These are phyloP conservation scores for Paramormyrops hopkinsi DNA, from an alignment of 2,797 vertebrate genomes.

Conservation along the genomic window DNA sequence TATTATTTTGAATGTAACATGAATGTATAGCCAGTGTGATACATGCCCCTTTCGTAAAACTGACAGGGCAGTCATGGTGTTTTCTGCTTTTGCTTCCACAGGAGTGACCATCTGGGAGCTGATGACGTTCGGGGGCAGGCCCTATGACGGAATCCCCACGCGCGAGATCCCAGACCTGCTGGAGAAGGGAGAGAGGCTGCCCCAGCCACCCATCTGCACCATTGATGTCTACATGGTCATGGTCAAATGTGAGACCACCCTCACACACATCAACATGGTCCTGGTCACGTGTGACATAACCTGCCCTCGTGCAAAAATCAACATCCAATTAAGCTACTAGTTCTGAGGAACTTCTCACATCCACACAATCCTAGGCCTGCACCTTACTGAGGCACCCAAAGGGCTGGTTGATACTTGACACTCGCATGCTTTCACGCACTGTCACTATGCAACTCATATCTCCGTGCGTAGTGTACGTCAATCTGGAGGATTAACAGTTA, in stretches of 20 bases:
- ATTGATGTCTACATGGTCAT: slow-evolving; percentile 99
- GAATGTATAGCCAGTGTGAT: neutral
- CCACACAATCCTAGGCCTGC: neutral
- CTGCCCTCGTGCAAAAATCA: neutral
- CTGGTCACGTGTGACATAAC: slow-evolving; percentile 66
- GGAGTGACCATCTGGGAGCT: slow-evolving; percentile 98
- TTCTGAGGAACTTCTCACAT: neutral
- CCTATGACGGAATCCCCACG: slow-evolving; percentile 88
- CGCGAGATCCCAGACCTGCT: slow-evolving; percentile 91
- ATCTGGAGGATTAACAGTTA: neutral
- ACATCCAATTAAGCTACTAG: neutral
- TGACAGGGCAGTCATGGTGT: neutral
- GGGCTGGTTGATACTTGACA: neutral
- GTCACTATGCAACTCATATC: neutral
- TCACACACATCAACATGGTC: slow-evolving; percentile 77
- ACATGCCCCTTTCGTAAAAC: neutral
- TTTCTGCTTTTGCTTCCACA: slow-evolving; percentile 35
- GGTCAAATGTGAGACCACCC: slow-evolving; percentile 82
- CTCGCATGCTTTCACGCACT: neutral
- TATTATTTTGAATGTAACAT: neutral
- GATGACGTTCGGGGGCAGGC: slow-evolving; percentile 97
- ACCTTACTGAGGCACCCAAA: neutral
- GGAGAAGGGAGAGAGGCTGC: slow-evolving; percentile 92
- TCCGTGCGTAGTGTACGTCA: neutral
- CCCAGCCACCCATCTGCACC: slow-evolving; percentile 92